phyloP scores from a whole-genome alignment of 2,888 invertebrate species.

The Pocota personata region DNA sequence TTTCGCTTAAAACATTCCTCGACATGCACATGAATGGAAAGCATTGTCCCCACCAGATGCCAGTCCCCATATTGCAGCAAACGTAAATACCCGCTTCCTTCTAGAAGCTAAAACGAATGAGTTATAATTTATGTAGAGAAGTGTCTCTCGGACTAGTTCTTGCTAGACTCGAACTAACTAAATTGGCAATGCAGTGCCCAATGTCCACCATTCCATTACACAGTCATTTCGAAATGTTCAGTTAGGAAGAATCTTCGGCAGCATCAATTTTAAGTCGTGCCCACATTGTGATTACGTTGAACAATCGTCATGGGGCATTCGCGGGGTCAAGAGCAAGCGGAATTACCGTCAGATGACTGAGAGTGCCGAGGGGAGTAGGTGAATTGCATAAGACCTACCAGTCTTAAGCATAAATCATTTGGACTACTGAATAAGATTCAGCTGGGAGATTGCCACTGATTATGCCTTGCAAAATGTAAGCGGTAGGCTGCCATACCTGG shows the following conservation, averaged over 20 bases:
- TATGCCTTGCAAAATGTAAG: conserved; percentile 28
- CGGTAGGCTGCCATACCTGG: conserved; percentile 8
- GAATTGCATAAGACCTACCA: conserved; percentile 60
- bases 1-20: background rate
- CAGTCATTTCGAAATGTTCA: background rate
- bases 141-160: conserved; percentile 29
- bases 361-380: background rate
- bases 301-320: background rate
- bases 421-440: conserved; percentile 53
- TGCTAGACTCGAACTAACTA: background rate
- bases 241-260: background rate
- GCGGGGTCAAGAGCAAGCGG: conserved; percentile 25
- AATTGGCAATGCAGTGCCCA: background rate
- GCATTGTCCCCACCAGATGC: conserved; percentile 41
- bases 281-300: conserved; percentile 24
- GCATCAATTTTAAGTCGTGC: conserved; percentile 34
- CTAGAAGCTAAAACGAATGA: background rate
- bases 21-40: conserved; percentile 38
- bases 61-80: conserved; percentile 30
- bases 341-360: background rate
- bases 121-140: conserved; percentile 40
- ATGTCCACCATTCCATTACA: conserved; percentile 18
- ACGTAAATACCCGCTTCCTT: conserved; percentile 49
- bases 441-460: conserved; percentile 49
- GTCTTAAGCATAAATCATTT: conserved; percentile 57